Evolutionary conservation across 2,888 invertebrate species (phyloP), one percentile per base, ranked within the genome.

Genomic region (Drosophila emarginata): DNA sequence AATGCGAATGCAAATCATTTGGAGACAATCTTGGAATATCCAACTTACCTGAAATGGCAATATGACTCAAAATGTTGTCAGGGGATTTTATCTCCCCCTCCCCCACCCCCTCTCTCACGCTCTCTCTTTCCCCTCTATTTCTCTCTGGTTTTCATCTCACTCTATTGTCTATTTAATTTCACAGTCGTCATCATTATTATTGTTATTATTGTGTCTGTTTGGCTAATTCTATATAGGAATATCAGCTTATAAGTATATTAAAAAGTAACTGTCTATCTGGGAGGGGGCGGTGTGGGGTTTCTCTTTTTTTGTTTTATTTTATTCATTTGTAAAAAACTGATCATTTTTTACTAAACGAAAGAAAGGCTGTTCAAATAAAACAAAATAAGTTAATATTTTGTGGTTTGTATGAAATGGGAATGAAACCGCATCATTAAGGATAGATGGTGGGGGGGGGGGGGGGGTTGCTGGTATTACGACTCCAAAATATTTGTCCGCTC

Each of bases 281-380:
- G n/a, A 15, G 50, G 12, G 4, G 21, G 26, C 6, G 4, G 26
- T 4, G 1, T 26, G 6, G 1, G 26, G 32, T 14, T 11, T 5
- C 9, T 11, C 23, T 39, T 51, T 40, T 61, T 69, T 69, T 39
- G 66, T 4, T 28, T 4, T 28, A 28, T 28, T 28, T 28, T 68
- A 56, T 40, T 54, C 23, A 9, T 39, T 7, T 36, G 40, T 53
- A 32, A n/a, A n/a, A n/a, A n/a, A 23, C 54, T 53, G 50, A 37
- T 59, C 53, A 64, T 63, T 69, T 59, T 40, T 14, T 45, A 23
- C 7, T 23, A 32, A 62, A 62, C 26, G 18, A 28, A 4, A 39
- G 40, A 58, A 71, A 64, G 65, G 71, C 70, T 71, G 70, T 71
- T 71, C 56, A 71, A 71, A 71, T 65, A 71, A 71, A 28, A 57